These are phyloP conservation scores for Oostethus manadensis DNA, from an alignment of 2,113 vertebrate genomes.

Conservation along the genomic window DNA sequence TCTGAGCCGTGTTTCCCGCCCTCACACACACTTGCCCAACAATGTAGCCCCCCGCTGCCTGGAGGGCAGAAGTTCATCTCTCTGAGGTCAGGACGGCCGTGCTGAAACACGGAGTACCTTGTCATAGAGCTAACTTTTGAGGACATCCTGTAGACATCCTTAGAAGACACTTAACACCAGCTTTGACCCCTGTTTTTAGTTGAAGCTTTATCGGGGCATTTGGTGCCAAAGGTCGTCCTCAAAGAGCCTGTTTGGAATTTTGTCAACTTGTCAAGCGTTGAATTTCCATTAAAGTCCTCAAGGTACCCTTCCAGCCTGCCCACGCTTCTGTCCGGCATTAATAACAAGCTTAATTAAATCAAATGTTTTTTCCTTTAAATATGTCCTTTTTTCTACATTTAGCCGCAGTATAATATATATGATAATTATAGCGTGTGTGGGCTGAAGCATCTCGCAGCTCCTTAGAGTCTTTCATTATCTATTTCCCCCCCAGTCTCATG, in stretches of 20 bases:
- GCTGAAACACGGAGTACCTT: too few relatives aligned
- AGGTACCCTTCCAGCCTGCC: neutral
- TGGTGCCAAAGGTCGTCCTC: neutral
- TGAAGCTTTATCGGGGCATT: too few relatives aligned
- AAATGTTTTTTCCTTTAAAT: conserved; percentile 46
- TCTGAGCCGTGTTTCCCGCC: too few relatives aligned
- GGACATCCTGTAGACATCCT: too few relatives aligned
- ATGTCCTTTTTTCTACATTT: conserved; percentile 45
- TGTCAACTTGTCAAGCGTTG: conserved; percentile 23
- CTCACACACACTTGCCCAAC: too few relatives aligned
- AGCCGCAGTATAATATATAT: conserved; percentile 59
- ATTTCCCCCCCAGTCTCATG: conserved; percentile 1
- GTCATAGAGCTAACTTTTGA: too few relatives aligned
- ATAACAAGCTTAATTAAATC: conserved; percentile 47
- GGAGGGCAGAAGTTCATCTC: too few relatives aligned
- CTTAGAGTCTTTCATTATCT: conserved; percentile 49
- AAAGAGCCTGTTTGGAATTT: conserved; percentile 3
- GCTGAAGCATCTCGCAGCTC: conserved; percentile 31
- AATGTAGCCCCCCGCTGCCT: too few relatives aligned
- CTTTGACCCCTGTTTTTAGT: too few relatives aligned
- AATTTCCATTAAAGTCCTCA: conserved; percentile 33
- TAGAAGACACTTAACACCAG: too few relatives aligned
- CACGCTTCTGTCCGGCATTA: conserved; percentile 44
- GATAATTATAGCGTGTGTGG: conserved; percentile 51
- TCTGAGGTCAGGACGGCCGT: too few relatives aligned